Conservation (phyloP, 2,797 vertebrate species). For the Hippoglossus hippoglossus region DNA sequence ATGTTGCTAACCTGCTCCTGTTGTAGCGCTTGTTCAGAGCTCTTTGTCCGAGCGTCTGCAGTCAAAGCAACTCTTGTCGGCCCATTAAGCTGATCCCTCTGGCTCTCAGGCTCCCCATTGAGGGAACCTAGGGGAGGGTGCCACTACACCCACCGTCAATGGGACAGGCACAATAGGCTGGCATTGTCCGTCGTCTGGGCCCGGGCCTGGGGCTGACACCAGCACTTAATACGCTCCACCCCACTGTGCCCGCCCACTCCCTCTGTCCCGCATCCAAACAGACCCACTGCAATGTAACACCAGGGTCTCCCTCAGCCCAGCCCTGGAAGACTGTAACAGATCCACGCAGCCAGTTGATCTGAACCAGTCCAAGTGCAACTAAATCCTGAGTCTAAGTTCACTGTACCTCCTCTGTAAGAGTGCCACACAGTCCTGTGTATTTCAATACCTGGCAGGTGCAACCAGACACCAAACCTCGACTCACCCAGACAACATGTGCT, state of each 20-base stretch:
- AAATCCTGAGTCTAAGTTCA: slow-evolving; percentile 58
- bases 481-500: slow-evolving; percentile 63
- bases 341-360: slow-evolving; percentile 57
- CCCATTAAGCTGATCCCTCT: slow-evolving; percentile 83
- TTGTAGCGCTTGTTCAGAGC: slow-evolving; percentile 73
- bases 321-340: slow-evolving; percentile 63
- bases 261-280: slow-evolving; percentile 67
- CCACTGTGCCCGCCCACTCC: slow-evolving; percentile 41
- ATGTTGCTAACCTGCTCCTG: slow-evolving; percentile 71
- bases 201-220: slow-evolving; percentile 71
- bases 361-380: slow-evolving; percentile 65
- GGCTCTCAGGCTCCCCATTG: slow-evolving; percentile 79
- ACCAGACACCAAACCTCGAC: slow-evolving; percentile 66
- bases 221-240: slow-evolving; percentile 73
- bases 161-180: slow-evolving; percentile 72
- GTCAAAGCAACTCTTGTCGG: slow-evolving; percentile 83
- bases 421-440: slow-evolving; percentile 63
- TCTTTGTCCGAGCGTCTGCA: slow-evolving; percentile 80
- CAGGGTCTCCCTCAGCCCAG: slow-evolving; percentile 62
- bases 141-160: slow-evolving; percentile 78
- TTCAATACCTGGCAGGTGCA: slow-evolving; percentile 58
- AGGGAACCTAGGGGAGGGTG: slow-evolving; percentile 77
- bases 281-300: slow-evolving; percentile 70
- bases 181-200: slow-evolving; percentile 76
- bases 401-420: slow-evolving; percentile 35